Evolutionary conservation across 2,888 invertebrate genomes (phyloP).

Genomic region (Megaustenia siamemsis): DNA sequence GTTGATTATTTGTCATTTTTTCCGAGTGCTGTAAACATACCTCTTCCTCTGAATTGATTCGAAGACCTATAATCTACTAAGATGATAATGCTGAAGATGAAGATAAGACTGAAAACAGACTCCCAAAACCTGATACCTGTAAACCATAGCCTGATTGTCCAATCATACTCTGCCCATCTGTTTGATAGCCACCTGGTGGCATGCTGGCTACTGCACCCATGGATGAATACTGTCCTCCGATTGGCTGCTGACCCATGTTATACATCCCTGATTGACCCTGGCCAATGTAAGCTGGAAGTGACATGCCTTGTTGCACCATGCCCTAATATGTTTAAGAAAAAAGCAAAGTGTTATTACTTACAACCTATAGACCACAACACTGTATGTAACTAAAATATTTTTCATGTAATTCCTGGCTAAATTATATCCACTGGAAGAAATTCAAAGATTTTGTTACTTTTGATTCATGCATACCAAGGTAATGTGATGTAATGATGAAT

Average conservation of each 20-base stretch:
- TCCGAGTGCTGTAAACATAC: too few species aligned
- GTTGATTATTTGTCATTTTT: too few species aligned
- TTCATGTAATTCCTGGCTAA: too few species aligned
- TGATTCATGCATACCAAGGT: too few species aligned
- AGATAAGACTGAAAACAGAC: not conserved
- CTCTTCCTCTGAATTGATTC: too few species aligned
- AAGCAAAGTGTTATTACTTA: not conserved
- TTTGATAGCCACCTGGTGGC: conserved; percentile 44
- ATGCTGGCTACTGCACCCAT: conserved; percentile 29
- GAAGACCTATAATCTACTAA: too few species aligned
- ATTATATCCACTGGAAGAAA: too few species aligned
- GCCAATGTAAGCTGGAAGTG: conserved; percentile 39
- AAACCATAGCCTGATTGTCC: conserved; percentile 33
- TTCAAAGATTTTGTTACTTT: too few species aligned
- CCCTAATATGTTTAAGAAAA: conserved; percentile 7
- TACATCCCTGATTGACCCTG: conserved; percentile 47
- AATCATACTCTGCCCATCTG: conserved; percentile 44
- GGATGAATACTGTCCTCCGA: conserved; percentile 44
- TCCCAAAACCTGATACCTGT: not conserved
- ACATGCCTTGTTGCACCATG: conserved; percentile 31
- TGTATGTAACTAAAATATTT: not conserved
- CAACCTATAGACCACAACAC: not conserved
- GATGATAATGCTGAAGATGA: not conserved
- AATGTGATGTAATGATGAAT: too few species aligned
- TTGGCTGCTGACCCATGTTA: conserved; percentile 45